Evolutionary conservation across 2,888 invertebrate genomes (phyloP), one percentile per base, ranked within the genome.

Genomic region (Pardosa pseudoannulata): DNA sequence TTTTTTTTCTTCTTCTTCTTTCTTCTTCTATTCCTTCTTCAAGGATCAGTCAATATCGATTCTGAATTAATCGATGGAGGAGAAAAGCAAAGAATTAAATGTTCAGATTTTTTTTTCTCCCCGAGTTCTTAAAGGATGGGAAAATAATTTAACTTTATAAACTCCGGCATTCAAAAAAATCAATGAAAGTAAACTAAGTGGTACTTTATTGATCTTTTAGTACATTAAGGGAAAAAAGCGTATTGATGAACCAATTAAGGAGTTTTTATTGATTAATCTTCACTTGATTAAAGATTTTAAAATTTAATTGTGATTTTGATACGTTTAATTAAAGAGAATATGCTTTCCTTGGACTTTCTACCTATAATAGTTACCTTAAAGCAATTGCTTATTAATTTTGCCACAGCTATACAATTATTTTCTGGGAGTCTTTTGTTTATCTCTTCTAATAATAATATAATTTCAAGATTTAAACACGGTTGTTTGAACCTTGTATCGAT

Each of bases 131-230:
- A 46, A 46, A 46, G 41, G 16, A 46, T 46, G 16, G 1, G 41
- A 46, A 46, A 46, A 46, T 46, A 46, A 46, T 46, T 46, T 46
- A 46, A 46, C 41, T 46, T n/a, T n/a, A 16, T 46, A 46, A 11
- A 46, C 9, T 46, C 9, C 11, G 9, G 2, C 9, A 46, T 46
- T 36, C 5, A 36, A 36, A 36, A 36, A 36, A 36, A 36, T 7
- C 9, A 46, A 16, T 13, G 16, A 16, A 46, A 46, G 16, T 46
- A 46, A 46, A 46, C 41, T 46, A 16, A 16, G 1, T 9, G 11
- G 9, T 46, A 16, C 16, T 46, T 46, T 46, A 46, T 46, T 46
- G 41, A 46, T 46, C 16, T 46, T 46, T 46, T 16, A 16, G 6
- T 5, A 46, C 9, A 46, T 9, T 46, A 46, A 46, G 41, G 6